phyloP scores from a whole-genome alignment of 2,797 vertebrate genomes.

The Chelonia mydas region DNA sequence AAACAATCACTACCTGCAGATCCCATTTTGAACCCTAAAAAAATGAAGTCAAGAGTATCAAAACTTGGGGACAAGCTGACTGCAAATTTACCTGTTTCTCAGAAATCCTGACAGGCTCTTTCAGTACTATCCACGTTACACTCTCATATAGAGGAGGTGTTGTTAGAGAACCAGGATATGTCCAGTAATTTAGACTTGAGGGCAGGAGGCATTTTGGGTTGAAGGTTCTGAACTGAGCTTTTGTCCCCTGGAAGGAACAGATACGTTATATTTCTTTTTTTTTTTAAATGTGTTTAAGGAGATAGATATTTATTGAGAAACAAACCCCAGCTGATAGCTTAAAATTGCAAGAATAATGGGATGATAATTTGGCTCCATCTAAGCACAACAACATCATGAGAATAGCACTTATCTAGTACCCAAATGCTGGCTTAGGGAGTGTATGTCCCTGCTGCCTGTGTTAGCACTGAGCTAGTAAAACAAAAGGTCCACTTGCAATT shows the following conservation, averaged over 20 bases:
- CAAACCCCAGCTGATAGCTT: not conserved
- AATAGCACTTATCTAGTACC: not conserved
- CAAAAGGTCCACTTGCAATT: not conserved
- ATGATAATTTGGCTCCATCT: not conserved
- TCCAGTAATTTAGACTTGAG: constrained; percentile 92
- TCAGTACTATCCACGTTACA: constrained; percentile 94
- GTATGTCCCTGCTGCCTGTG: not conserved
- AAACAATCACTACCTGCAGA: not conserved
- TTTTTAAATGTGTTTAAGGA: not conserved
- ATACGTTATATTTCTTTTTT: not conserved
- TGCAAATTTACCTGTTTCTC: constrained; percentile 89
- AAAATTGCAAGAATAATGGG: not conserved
- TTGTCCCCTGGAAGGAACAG: constrained; percentile 82
- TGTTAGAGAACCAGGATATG: constrained; percentile 94
- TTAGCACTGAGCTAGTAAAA: not conserved
- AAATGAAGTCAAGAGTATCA: not conserved
- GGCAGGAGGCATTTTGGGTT: constrained; percentile 95
- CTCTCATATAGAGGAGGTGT: constrained; percentile 95
- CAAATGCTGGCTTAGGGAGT: not conserved
- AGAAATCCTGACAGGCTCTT: constrained; percentile 90
- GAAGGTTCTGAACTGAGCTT: constrained; percentile 91
- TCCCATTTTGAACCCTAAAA: not conserved
- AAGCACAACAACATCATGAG: not conserved
- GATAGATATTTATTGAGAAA: not conserved
- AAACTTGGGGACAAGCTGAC: not conserved